phyloP scores from a whole-genome alignment of 2,113 vertebrate genomes.

The Gracilinanus agilis region DNA sequence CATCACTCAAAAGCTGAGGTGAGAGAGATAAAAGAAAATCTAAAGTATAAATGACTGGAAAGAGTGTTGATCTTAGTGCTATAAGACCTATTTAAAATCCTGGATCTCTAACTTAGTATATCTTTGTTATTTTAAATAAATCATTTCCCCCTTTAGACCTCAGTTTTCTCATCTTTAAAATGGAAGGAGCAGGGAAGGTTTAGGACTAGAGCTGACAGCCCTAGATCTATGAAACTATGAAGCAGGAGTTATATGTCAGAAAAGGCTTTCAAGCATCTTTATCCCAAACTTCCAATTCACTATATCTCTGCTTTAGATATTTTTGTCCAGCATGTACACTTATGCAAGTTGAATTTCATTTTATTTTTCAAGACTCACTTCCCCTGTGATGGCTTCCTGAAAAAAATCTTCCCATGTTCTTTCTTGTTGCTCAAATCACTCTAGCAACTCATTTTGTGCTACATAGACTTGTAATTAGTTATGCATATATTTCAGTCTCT shows the following conservation, averaged over 20 bases:
- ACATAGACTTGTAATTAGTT: not conserved
- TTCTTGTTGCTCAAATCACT: not conserved
- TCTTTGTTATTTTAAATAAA: not conserved
- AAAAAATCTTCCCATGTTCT: not conserved
- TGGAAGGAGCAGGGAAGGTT: not conserved
- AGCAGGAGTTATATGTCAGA: not conserved
- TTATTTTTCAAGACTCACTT: not conserved
- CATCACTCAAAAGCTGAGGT: not conserved
- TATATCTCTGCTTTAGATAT: not conserved
- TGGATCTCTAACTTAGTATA: not conserved
- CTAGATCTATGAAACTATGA: too few relatives aligned
- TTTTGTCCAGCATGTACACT: not conserved
- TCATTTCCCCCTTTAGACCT: too few relatives aligned
- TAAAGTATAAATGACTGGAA: not conserved
- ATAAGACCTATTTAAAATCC: not conserved
- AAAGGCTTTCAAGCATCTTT: not conserved
- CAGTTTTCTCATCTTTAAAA: too few relatives aligned
- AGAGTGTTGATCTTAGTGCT: not conserved
- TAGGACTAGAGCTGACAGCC: not conserved
- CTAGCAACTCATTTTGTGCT: not conserved
- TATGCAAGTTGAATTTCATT: not conserved
- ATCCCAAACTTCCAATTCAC: rapidly evolving
- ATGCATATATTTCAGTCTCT: conserved; percentile 5
- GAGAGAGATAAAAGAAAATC: not conserved
- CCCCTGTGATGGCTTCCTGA: not conserved